Base-by-base conservation (phyloP, 2,797 vertebrate species). In the Chaetophractus vellerosus region DNA sequence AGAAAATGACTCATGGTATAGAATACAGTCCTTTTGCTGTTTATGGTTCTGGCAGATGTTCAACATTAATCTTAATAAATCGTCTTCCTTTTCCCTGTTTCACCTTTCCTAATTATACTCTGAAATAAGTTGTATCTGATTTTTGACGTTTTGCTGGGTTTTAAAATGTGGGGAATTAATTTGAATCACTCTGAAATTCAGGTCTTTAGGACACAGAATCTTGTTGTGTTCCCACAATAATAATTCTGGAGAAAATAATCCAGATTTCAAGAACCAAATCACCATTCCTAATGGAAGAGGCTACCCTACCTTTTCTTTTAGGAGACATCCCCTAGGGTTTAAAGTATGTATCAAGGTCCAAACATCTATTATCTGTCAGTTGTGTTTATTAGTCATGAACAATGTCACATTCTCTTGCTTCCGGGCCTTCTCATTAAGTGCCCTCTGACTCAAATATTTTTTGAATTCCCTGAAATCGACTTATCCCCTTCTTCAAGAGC, bases 51-150 rank as follows among this genome's bases (percentile, higher is more conserved):
- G 79, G 23, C 31, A 75, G 36, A 52, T 88, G 28, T 64, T 89
- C 85, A 83, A 79, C n/a, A 23, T 66, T 72, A 50, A 64, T 92
- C 76, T 92, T 86, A 86, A 72, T 64, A 91, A 26, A 26, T 93
- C 74, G 19, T 81, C 80, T 86, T 88, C 66, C n/a, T 94, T 94
- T 91, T 79, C 41, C 91, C 28, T 9, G 21, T 91, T 93, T 86
- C 80, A 66, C 84, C 66, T 87, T 96, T 79, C 57, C 50, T 84
- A 72, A 36, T 78, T 87, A 72, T 63, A 87, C 18, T 48, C 45
- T 50, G 38, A 95, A 87, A 87, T 83, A 15, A 61, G 86, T 78
- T 1, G 55, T 52, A 78, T 3, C 63, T 31, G 93, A 23, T 28
- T 79, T 90, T 86, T 81, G 16, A 69, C 55, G n/a, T 55, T 89